Percentiles rank a stretch among this genome's conserved stretches.
phyloP scores from a whole-genome alignment of 2,888 invertebrate species.

The Erebia palarica region DNA sequence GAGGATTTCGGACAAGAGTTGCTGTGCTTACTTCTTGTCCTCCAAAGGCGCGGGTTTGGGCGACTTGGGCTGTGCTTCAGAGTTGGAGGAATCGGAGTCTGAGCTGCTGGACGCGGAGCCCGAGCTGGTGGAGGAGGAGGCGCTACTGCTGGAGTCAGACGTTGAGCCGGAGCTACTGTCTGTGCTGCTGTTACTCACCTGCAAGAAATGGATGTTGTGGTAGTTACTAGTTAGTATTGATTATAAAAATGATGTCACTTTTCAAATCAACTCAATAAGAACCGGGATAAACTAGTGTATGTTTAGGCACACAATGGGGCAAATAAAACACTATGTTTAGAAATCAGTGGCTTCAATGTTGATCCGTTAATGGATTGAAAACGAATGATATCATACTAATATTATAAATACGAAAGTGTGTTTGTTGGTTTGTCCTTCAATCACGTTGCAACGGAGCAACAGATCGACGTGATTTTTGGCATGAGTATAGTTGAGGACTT shows the following conservation, averaged over 20 bases:
- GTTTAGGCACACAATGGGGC: too few species aligned
- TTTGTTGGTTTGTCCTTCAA: too few species aligned
- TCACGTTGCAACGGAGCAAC: too few species aligned
- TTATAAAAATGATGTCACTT: neutral
- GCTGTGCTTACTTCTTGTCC: conserved; percentile 64
- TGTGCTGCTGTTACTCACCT: conserved; percentile 80
- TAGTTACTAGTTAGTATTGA: neutral
- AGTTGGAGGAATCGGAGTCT: conserved; percentile 87
- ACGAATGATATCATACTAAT: too few species aligned
- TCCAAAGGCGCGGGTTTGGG: conserved; percentile 63
- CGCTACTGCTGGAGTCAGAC: conserved; percentile 87
- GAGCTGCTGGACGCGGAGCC: conserved; percentile 87
- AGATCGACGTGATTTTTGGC: too few species aligned
- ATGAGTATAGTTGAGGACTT: too few species aligned
- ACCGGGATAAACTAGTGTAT: too few species aligned
- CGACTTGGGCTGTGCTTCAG: conserved; percentile 68
- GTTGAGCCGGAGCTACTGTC: conserved; percentile 85
- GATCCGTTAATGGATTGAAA: too few species aligned
- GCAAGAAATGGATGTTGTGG: conserved; percentile 8
- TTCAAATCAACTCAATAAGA: neutral
- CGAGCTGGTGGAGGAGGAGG: conserved; percentile 86
- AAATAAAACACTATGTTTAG: too few species aligned
- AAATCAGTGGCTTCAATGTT: too few species aligned
- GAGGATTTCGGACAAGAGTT: conserved; percentile 45
- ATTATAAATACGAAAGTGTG: too few species aligned